Conservation (phyloP, 2,888 invertebrate species). For the Toxonevra muliebris region DNA sequence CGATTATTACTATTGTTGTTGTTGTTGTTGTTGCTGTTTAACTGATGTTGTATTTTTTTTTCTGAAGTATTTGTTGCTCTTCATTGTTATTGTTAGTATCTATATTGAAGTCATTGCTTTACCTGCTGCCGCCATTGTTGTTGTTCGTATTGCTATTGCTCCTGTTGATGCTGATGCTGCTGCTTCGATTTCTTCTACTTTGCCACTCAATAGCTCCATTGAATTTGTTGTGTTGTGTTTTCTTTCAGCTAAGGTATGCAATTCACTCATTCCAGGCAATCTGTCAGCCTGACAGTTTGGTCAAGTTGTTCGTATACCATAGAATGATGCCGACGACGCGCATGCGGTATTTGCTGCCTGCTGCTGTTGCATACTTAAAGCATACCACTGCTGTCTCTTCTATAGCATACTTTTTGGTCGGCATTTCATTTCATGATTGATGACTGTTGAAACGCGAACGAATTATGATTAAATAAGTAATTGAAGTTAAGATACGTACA, state of each 20-base stretch:
- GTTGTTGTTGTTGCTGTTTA: too few relatives aligned
- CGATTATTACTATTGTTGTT: too few relatives aligned
- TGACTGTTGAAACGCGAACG: slow-evolving; percentile 60
- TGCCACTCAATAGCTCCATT: slow-evolving; percentile 37
- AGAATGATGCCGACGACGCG: too few relatives aligned
- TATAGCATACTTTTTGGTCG: slow-evolving; percentile 44
- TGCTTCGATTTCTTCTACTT: slow-evolving; percentile 31
- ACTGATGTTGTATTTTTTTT: too few relatives aligned
- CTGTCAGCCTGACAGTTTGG: slow-evolving; percentile 58
- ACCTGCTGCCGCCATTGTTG: slow-evolving; percentile 19
- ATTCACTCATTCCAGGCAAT: slow-evolving; percentile 55
- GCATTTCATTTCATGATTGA: slow-evolving; percentile 61
- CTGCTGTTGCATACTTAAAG: too few relatives aligned
- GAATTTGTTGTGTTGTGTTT: background rate
- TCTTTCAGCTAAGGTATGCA: slow-evolving; percentile 20
- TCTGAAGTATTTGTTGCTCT: too few relatives aligned
- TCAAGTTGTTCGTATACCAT: background rate
- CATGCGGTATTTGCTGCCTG: too few relatives aligned
- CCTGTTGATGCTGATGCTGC: slow-evolving; percentile 40
- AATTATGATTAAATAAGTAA: slow-evolving; percentile 61
- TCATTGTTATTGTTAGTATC: too few relatives aligned
- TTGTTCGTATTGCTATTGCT: slow-evolving; percentile 31
- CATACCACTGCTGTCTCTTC: too few relatives aligned
- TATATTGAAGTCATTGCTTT: too few relatives aligned
- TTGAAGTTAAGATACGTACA: slow-evolving; percentile 46